phyloP scores from a whole-genome alignment of 2,113 vertebrate species.

The Trogon melanurus region DNA sequence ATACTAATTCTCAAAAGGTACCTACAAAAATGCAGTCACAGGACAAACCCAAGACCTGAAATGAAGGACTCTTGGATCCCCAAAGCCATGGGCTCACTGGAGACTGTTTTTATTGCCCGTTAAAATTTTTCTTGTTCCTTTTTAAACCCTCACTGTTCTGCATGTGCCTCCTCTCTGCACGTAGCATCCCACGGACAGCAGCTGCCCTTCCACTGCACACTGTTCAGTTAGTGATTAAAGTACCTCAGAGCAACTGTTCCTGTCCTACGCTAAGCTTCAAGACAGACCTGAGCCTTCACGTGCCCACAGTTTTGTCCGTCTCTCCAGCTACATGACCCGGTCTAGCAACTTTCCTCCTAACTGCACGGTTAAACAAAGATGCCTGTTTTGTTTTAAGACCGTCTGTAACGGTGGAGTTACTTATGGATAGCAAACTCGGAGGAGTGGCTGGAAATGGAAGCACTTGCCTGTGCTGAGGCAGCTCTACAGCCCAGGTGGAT shows the following conservation, averaged over 20 bases:
- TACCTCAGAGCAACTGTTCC: background rate
- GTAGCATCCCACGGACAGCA: background rate
- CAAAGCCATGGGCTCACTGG: background rate
- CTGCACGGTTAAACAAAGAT: background rate
- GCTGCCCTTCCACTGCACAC: background rate
- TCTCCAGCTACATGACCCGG: background rate
- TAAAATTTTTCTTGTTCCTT: background rate
- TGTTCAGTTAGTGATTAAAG: background rate
- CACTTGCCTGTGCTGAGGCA: background rate
- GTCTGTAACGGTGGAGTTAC: background rate
- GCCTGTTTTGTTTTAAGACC: background rate
- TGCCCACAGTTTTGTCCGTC: background rate
- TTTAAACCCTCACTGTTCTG: background rate
- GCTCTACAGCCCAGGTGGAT: background rate
- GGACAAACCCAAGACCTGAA: background rate
- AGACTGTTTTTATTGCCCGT: background rate
- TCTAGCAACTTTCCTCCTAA: background rate
- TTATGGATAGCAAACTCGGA: background rate
- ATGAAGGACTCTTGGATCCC: background rate
- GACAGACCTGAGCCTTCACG: background rate
- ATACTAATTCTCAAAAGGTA: background rate
- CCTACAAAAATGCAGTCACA: background rate
- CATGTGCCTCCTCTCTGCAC: background rate
- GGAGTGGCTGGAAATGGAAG: background rate
- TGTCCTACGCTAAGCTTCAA: background rate